Percentiles rank a stretch among this genome's conserved stretches.
phyloP scores from a whole-genome alignment of 2,797 vertebrate species.

The Iguana delicatissima region DNA sequence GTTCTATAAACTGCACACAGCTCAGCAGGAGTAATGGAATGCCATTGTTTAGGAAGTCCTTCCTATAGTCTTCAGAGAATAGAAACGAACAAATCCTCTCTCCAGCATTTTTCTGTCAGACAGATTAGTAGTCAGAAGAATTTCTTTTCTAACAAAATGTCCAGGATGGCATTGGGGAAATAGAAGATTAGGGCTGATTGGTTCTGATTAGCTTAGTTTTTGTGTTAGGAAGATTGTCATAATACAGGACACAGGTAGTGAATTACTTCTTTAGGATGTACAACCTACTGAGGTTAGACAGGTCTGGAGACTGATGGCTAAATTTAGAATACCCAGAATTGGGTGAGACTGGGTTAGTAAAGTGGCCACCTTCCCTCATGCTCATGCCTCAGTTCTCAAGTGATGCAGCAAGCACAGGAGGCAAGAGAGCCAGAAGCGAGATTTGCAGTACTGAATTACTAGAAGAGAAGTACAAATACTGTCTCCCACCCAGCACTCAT shows the following conservation, averaged over 20 bases:
- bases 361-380: neutral
- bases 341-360: neutral
- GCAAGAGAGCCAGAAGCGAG: too few relatives aligned
- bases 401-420: too few relatives aligned
- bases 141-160: slow-evolving; percentile 10
- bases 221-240: neutral
- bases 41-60: neutral
- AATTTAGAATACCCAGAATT: neutral
- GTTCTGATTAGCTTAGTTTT: slow-evolving; percentile 15
- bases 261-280: neutral
- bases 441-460: neutral
- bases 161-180: neutral
- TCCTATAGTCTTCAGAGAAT: neutral
- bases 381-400: neutral
- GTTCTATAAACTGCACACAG: neutral
- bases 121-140: neutral
- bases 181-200: neutral
- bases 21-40: neutral
- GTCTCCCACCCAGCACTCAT: neutral
- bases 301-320: neutral
- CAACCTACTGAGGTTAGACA: neutral
- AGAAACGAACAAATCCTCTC: neutral
- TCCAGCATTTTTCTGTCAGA: neutral
- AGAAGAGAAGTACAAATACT: neutral
- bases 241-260: neutral